phyloP scores from a whole-genome alignment of 2,113 vertebrate species.

The Oryzias melastigma region DNA sequence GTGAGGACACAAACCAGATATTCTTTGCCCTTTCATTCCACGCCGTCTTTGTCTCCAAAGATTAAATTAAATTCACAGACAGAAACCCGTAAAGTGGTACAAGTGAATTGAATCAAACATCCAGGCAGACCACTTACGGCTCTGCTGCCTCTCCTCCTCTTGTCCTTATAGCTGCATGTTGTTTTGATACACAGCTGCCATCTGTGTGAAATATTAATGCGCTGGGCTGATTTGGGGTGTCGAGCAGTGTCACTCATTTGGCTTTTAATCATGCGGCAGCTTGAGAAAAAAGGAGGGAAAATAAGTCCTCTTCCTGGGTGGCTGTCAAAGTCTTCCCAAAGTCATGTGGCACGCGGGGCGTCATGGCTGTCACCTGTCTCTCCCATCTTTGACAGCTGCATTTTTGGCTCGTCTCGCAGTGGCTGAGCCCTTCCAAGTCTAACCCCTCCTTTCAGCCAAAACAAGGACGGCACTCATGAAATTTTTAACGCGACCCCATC shows the following conservation, averaged over 20 bases:
- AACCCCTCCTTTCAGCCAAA: slow-evolving; percentile 58
- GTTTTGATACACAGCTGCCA: slow-evolving; percentile 83
- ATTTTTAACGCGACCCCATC: slow-evolving; percentile 65
- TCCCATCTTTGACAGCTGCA: slow-evolving; percentile 74
- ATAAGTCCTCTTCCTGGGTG: slow-evolving; percentile 70
- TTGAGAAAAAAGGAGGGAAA: slow-evolving; percentile 74
- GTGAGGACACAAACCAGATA: too few relatives aligned
- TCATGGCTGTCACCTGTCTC: slow-evolving; percentile 71
- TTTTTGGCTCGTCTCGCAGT: slow-evolving; percentile 69
- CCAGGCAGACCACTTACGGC: slow-evolving; percentile 26
- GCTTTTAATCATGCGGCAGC: slow-evolving; percentile 81
- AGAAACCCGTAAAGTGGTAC: too few relatives aligned
- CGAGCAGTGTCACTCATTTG: slow-evolving; percentile 81
- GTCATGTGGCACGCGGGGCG: slow-evolving; percentile 71
- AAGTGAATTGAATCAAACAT: background rate
- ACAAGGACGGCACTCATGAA: slow-evolving; percentile 67
- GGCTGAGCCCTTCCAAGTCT: slow-evolving; percentile 59
- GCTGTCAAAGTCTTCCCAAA: slow-evolving; percentile 80
- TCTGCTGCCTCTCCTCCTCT: slow-evolving; percentile 63
- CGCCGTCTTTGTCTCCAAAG: too few relatives aligned
- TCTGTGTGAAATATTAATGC: slow-evolving; percentile 83
- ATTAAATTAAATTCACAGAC: too few relatives aligned
- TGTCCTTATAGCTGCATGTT: slow-evolving; percentile 73
- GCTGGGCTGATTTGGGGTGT: slow-evolving; percentile 80
- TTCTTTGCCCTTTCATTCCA: too few relatives aligned